A percentile compares a stretch with the other conserved stretches of the same genome.
Conservation (phyloP, 2,113 vertebrate genomes). For the Sciurus niger region DNA sequence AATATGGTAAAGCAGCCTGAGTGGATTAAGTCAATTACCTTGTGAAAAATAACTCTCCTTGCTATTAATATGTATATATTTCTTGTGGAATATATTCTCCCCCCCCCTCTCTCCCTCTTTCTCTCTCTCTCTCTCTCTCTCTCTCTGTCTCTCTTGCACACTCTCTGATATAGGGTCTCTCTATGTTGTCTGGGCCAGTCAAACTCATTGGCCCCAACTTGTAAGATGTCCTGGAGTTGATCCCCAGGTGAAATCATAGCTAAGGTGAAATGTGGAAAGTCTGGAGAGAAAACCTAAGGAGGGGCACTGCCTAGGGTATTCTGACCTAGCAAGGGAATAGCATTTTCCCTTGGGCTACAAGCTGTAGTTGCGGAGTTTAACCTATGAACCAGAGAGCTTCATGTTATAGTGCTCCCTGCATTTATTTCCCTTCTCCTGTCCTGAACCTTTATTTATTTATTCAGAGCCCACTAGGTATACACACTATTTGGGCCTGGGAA, state of each 20-base stretch:
- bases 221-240: background rate
- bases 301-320: background rate
- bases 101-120: too few relatives aligned
- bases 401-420: background rate
- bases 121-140: too few relatives aligned
- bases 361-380: background rate
- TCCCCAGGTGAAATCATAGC: background rate
- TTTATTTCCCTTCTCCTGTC: background rate
- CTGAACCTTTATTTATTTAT: conserved; percentile 31
- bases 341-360: background rate
- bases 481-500: background rate
- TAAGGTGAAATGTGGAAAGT: background rate
- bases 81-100: background rate
- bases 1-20: background rate
- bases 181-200: background rate
- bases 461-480: background rate
- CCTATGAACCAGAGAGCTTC: background rate
- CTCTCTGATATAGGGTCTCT: background rate
- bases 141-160: too few relatives aligned
- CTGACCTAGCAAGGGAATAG: background rate
- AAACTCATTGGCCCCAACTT: background rate
- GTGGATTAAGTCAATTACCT: background rate
- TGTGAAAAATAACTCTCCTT: conserved; percentile 20
- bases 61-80: background rate
- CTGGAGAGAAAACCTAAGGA: background rate